These are phyloP conservation scores for Tichodroma muraria DNA, from an alignment of 2,113 vertebrate species.

Conservation along the genomic window DNA sequence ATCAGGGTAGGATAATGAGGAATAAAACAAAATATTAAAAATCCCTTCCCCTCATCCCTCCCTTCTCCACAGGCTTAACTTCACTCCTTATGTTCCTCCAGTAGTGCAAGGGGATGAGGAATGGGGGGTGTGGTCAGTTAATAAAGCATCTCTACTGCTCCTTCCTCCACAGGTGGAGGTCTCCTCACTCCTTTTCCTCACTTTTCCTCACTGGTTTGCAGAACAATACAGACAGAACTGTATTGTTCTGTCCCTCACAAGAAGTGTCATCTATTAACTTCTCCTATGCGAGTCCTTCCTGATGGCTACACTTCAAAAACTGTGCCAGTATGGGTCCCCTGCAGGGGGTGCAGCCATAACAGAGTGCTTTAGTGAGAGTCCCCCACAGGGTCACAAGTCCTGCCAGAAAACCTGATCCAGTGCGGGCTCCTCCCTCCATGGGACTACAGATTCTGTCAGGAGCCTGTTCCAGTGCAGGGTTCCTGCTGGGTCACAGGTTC, in stretches of 20 bases:
- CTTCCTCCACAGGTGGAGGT: background rate
- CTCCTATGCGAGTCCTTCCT: background rate
- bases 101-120: background rate
- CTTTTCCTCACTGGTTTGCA: background rate
- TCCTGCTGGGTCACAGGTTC: background rate
- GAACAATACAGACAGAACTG: no score
- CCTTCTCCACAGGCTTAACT: background rate
- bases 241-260: no score
- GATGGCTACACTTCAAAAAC: accelerated
- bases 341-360: background rate
- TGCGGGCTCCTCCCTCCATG: background rate
- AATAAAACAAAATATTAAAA: background rate
- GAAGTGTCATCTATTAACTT: background rate
- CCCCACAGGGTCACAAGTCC: background rate
- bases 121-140: background rate
- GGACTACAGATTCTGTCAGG: background rate
- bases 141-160: background rate
- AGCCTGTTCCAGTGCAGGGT: background rate
- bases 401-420: background rate
- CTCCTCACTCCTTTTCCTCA: background rate
- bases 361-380: background rate
- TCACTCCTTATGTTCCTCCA: background rate
- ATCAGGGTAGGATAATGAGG: background rate
- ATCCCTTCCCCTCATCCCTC: background rate
- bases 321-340: background rate